These are phyloP conservation scores for Grammomys surdaster DNA, from an alignment of 2,113 vertebrate species.

Conservation along the genomic window DNA sequence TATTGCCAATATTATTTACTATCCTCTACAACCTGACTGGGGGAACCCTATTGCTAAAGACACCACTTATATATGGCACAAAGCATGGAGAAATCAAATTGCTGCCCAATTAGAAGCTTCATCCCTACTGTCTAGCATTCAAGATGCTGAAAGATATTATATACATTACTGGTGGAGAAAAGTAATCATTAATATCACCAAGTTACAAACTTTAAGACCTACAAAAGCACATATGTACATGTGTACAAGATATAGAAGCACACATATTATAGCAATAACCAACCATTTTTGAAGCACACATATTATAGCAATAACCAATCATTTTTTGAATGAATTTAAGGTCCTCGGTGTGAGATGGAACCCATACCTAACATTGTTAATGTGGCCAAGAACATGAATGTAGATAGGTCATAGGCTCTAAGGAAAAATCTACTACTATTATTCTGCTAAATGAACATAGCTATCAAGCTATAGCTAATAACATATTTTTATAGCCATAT, in stretches of 20 bases:
- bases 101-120: not conserved
- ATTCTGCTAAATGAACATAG: not conserved
- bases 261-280: not conserved
- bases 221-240: not conserved
- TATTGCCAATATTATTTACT: not conserved
- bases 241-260: not conserved
- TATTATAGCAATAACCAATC: not conserved
- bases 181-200: not conserved
- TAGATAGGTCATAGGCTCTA: not conserved
- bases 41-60: not conserved
- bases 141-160: not conserved
- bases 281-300: not conserved
- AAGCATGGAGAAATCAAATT: not conserved
- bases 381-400: not conserved
- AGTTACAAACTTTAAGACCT: not conserved
- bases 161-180: not conserved
- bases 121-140: not conserved
- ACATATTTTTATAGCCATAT: not conserved
- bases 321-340: not conserved
- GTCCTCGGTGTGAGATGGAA: not conserved
- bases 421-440: not conserved
- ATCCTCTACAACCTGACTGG: not conserved
- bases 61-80: not conserved
- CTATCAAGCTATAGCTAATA: not conserved
- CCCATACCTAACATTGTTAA: not conserved